Evolutionary conservation across 1,140 invertebrate genomes (phyloP).

Genomic region (Heliconius eleuchia): DNA sequence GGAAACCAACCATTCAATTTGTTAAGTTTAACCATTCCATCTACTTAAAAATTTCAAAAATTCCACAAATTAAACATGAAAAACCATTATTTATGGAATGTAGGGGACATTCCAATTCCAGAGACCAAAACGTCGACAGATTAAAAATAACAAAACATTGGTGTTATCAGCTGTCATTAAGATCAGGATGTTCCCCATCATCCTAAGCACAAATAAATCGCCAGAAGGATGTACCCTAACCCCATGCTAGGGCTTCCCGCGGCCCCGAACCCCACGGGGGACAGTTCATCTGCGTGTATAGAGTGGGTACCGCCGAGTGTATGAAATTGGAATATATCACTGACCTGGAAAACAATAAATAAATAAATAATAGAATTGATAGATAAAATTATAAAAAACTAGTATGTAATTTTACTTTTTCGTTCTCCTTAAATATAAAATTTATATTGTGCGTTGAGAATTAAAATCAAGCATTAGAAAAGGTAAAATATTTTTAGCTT

Average conservation of each 20-base stretch:
- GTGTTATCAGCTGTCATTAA: slow-evolving; percentile 21
- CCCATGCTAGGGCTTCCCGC: slow-evolving; percentile 40
- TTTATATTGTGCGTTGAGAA: too few relatives aligned
- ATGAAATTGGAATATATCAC: slow-evolving; percentile 85
- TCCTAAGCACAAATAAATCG: slow-evolving; percentile 18
- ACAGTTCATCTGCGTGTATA: slow-evolving; percentile 68
- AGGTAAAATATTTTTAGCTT: neutral
- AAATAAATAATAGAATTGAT: too few relatives aligned
- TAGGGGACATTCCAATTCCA: neutral
- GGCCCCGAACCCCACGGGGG: slow-evolving; percentile 58
- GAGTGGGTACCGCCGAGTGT: slow-evolving; percentile 71
- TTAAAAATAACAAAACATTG: slow-evolving; percentile 12
- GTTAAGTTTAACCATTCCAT: neutral
- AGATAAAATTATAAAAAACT: too few relatives aligned
- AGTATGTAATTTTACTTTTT: too few relatives aligned
- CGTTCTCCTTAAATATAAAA: too few relatives aligned
- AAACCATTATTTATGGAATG: too few relatives aligned
- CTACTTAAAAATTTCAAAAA: neutral
- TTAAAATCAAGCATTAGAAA: too few relatives aligned
- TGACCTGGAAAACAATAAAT: slow-evolving; percentile 74
- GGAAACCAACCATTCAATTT: too few relatives aligned
- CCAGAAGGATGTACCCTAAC: neutral
- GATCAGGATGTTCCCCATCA: slow-evolving; percentile 32
- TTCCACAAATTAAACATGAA: too few relatives aligned
- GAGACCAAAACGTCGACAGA: neutral